Percentiles rank a stretch among this genome's conserved stretches.
phyloP scores from a whole-genome alignment of 2,888 invertebrate species.

The Pterostichus niger region DNA sequence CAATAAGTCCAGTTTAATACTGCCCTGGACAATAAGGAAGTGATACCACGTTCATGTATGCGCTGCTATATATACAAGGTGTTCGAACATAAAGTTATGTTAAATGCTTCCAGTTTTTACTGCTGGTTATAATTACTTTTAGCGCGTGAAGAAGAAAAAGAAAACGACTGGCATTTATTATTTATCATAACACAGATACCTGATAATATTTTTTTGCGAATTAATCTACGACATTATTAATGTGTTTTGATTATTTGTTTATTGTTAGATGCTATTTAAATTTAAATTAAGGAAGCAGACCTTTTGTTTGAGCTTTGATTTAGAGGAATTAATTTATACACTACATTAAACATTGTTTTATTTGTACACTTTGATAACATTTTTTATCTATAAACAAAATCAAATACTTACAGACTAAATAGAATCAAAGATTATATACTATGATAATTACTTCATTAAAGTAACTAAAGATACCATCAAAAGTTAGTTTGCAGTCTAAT shows the following conservation, averaged over 20 bases:
- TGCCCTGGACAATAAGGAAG: constrained; percentile 24
- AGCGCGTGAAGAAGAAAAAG: background rate
- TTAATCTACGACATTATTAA: background rate
- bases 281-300: background rate
- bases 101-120: constrained; percentile 8
- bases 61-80: background rate
- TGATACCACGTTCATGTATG: background rate
- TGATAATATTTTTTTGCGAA: no score
- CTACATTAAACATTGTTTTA: no score
- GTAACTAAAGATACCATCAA: no score
- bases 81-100: constrained; percentile 17
- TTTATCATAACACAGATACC: constrained; percentile 3
- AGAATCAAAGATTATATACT: no score
- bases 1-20: constrained; percentile 6
- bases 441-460: no score
- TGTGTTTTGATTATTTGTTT: background rate
- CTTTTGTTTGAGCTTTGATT: no score
- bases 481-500: no score
- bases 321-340: no score
- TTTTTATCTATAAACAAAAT: no score
- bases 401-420: no score
- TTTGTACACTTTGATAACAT: no score
- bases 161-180: background rate
- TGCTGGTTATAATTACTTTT: background rate
- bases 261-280: background rate